A percentile compares a stretch with the other conserved stretches of the same genome.
phyloP scores from a whole-genome alignment of 2,113 vertebrate genomes.

The Rhineura floridana region DNA sequence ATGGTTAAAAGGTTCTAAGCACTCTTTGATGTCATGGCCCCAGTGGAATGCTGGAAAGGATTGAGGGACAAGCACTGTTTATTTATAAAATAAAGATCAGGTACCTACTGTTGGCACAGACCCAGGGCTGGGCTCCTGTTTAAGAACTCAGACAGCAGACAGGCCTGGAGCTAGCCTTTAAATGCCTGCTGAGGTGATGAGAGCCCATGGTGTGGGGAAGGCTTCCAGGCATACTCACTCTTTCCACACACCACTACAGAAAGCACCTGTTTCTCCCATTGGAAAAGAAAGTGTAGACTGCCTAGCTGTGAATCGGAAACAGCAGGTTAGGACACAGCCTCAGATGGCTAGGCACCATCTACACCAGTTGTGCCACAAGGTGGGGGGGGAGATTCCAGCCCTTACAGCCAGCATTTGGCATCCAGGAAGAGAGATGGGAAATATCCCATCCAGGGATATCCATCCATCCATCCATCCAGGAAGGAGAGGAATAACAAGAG shows the following conservation, averaged over 20 bases:
- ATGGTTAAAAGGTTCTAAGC: conserved; percentile 53
- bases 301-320: neutral
- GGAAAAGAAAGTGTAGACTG: conserved; percentile 12
- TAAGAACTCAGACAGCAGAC: conserved; percentile 61
- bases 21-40: conserved; percentile 62
- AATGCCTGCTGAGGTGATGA: conserved; percentile 24
- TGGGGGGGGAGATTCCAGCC: neutral
- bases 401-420: neutral
- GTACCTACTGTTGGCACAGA: conserved; percentile 68
- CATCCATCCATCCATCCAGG: too few relatives aligned
- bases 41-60: conserved; percentile 53
- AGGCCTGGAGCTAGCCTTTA: conserved; percentile 44
- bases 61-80: conserved; percentile 46
- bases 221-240: conserved; percentile 37
- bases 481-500: neutral
- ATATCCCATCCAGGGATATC: too few relatives aligned
- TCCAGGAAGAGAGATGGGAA: neutral
- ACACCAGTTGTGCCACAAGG: neutral
- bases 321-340: neutral
- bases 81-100: conserved; percentile 75
- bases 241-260: conserved; percentile 23
- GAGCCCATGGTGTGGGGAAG: conserved; percentile 9
- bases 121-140: conserved; percentile 43
- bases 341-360: neutral
- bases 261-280: conserved; percentile 36